Percentiles rank a stretch among this genome's conserved stretches.
phyloP scores from a whole-genome alignment of 2,113 vertebrate species.

The Chaetops frenatus region DNA sequence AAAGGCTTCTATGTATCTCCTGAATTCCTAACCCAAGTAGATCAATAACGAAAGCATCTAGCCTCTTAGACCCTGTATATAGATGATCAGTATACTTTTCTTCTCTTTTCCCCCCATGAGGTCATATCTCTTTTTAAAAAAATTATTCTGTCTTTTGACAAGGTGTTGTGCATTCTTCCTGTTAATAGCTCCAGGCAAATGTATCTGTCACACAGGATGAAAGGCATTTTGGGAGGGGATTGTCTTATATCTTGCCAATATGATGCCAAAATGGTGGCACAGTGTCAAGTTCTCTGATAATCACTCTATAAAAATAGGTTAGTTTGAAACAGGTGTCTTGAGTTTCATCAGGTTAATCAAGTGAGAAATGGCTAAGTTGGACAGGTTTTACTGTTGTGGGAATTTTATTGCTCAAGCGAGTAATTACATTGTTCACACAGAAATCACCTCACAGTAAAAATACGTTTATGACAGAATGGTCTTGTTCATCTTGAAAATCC shows the following conservation, averaged over 20 bases:
- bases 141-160: background rate
- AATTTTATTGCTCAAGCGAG: constrained; percentile 11
- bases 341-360: constrained; percentile 28
- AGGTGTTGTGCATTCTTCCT: constrained; percentile 18
- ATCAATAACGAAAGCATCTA: background rate
- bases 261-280: background rate
- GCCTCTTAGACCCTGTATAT: background rate
- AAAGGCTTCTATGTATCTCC: background rate
- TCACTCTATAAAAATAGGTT: background rate
- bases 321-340: constrained; percentile 4
- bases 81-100: background rate
- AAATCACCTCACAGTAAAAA: constrained; percentile 30
- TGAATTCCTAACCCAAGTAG: background rate
- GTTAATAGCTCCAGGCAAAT: constrained; percentile 18
- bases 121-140: background rate
- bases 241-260: background rate
- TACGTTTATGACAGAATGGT: background rate
- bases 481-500: constrained; percentile 18
- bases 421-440: constrained; percentile 31
- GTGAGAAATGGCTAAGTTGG: background rate
- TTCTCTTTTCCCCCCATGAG: background rate
- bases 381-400: background rate
- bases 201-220: background rate
- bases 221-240: background rate
- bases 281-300: background rate